Evolutionary conservation across 2,888 invertebrate species (phyloP), one percentile per base, ranked within the genome.

Genomic region (Rhamphomyia laevipes): DNA sequence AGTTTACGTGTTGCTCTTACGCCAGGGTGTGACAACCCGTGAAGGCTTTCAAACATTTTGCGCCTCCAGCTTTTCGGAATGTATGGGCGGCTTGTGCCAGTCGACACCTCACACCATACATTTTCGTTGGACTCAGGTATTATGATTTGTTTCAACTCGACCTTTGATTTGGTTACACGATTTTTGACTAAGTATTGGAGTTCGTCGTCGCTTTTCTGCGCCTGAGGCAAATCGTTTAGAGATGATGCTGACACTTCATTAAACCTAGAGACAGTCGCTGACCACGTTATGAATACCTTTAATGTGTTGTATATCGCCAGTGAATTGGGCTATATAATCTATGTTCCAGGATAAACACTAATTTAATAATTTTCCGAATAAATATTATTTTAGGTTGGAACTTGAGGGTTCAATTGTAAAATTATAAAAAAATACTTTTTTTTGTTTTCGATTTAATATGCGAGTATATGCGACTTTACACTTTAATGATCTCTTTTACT

Each of bases 261-360:
- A 48, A 41, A 37, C 17, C 38, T 12, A 3, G 38, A 38, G 17
- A 17, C 38, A 15, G 11, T 38, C 38, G 4, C 13, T n/a, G 7
- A 38, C 38, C 9, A 17, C 16, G 7, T 38, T 38, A 2, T 38
- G 13, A 4, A 6, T 38, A 38, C 17, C 38, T 15, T 17, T 38
- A n/a, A 48, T 31, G 13, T 48, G 43, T 17, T 40, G 23, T 27
- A 46, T 41, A 11, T 41, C 41, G 12, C 38, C 45, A 1, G 48
- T 23, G 13, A 48, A 48, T 31, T 48, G 48, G 2, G 45, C 15
- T 1, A 56, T 63, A 17, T 54, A 61, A 43, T 63, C 11, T 10
- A 13, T 43, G 5, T 43, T 10, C 5, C 4, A 23, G 7, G n/a
- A 23, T 9, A 5, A 13, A 10, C 7, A 9, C 11, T 13, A 13